Conservation (phyloP, 2,888 invertebrate species). For the Trachelus stipa region DNA sequence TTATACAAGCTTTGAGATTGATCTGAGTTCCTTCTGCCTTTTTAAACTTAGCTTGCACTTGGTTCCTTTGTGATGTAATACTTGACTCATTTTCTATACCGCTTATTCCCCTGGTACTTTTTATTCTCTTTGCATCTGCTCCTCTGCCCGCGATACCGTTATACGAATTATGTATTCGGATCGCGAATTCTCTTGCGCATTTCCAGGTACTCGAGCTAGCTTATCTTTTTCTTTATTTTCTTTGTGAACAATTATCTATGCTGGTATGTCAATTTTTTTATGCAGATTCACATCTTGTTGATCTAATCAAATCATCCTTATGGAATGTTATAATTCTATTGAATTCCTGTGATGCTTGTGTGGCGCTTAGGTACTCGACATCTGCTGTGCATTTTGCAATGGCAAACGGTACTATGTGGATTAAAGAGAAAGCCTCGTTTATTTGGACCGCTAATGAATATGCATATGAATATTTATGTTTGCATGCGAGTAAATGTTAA, state of each 20-base stretch:
- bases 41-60: neutral
- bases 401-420: neutral
- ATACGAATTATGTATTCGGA: constrained; percentile 30
- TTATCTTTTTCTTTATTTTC: neutral
- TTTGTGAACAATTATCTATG: neutral
- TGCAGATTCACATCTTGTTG: neutral
- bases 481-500: constrained; percentile 1
- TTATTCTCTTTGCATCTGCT: neutral
- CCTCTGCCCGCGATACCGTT: constrained; percentile 23
- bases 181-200: constrained; percentile 4
- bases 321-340: neutral
- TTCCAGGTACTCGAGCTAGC: neutral
- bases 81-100: neutral
- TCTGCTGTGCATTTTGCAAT: constrained; percentile 3
- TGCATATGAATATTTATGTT: constrained; percentile 27
- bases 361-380: neutral
- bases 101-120: neutral
- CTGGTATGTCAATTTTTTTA: neutral
- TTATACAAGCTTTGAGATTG: neutral
- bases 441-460: constrained; percentile 33
- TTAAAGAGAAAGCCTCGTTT: constrained; percentile 27
- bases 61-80: neutral
- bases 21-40: neutral
- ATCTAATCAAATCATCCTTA: neutral
- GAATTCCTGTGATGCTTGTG: neutral